These are phyloP conservation scores for Orthosia gracilis DNA, from an alignment of 2,888 invertebrate species.

Conservation along the genomic window DNA sequence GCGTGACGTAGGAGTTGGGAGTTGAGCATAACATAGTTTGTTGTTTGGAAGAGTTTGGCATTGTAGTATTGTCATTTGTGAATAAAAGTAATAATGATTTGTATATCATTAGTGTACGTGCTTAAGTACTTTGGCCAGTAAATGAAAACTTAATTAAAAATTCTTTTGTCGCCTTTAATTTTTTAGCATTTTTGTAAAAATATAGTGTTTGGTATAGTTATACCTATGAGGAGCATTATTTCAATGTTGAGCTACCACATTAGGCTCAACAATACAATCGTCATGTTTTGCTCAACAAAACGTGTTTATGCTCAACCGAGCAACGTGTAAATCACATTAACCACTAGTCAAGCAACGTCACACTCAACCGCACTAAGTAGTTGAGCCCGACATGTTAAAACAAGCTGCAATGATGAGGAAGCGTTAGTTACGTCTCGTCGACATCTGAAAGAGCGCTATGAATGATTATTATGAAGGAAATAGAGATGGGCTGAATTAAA, in stretches of 20 bases:
- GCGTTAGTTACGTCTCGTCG: constrained; percentile 56
- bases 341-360: background rate
- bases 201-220: too few species aligned
- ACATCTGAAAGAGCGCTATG: constrained; percentile 45
- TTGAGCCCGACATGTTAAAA: constrained; percentile 48
- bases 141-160: too few species aligned
- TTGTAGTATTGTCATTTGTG: too few species aligned
- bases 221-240: too few species aligned
- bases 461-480: constrained; percentile 32
- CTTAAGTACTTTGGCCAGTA: too few species aligned
- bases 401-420: constrained; percentile 61
- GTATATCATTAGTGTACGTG: too few species aligned
- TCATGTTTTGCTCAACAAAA: constrained; percentile 15
- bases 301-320: too few species aligned
- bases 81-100: too few species aligned
- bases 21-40: background rate
- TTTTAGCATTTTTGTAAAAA: too few species aligned
- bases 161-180: too few species aligned
- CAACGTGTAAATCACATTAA: background rate
- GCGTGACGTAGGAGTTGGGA: constrained; percentile 6
- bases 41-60: too few species aligned
- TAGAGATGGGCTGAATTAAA: constrained; percentile 19
- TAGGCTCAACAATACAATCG: background rate
- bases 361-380: constrained; percentile 27
- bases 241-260: too few species aligned